Percentiles rank a stretch among this genome's conserved stretches.
Evolutionary conservation across 2,797 vertebrate genomes (phyloP).

Genomic region (Anisognathus igniventris): DNA sequence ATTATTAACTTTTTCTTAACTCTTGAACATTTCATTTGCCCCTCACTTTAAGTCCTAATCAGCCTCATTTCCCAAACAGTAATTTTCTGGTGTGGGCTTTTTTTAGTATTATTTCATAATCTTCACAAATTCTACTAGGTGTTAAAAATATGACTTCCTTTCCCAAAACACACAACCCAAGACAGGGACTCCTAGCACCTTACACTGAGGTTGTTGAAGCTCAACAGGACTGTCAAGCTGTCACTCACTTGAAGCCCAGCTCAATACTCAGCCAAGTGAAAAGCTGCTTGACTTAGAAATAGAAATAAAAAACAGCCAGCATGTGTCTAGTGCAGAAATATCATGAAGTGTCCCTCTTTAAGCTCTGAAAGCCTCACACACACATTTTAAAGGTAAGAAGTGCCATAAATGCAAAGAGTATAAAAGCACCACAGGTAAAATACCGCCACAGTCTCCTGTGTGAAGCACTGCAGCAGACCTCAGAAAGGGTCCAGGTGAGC

Average conservation of each 20-base stretch:
- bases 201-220: background rate
- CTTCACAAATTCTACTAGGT: background rate
- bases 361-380: background rate
- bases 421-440: background rate
- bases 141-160: background rate
- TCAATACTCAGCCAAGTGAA: background rate
- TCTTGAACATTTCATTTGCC: background rate
- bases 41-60: background rate
- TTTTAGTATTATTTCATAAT: background rate
- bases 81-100: background rate
- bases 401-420: background rate
- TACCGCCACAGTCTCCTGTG: rapidly evolving
- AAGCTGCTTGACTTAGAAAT: background rate
- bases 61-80: background rate
- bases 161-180: background rate
- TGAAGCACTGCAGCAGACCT: background rate
- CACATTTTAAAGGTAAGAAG: background rate
- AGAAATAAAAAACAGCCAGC: background rate
- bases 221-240: background rate
- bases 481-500: background rate
- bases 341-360: background rate
- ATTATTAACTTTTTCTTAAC: background rate
- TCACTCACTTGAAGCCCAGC: background rate
- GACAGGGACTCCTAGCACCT: background rate
- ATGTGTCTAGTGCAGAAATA: background rate